phyloP scores from a whole-genome alignment of 2,113 vertebrate species.

The Prietella phreatophila region DNA sequence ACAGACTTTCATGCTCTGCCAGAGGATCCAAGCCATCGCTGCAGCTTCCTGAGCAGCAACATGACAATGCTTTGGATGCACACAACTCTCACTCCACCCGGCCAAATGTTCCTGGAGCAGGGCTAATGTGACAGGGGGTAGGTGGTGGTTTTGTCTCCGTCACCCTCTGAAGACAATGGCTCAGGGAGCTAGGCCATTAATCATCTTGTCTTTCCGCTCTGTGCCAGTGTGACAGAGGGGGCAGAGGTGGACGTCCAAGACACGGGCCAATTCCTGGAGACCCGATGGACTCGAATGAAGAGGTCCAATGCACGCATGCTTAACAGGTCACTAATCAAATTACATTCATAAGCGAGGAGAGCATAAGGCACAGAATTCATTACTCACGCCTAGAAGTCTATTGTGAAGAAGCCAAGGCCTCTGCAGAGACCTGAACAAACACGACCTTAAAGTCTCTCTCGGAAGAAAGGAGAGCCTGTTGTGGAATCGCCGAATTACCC shows the following conservation, averaged over 20 bases:
- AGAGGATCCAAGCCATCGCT: constrained; percentile 21
- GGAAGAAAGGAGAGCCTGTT: constrained; percentile 61
- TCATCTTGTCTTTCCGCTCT: constrained; percentile 66
- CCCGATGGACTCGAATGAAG: constrained; percentile 66
- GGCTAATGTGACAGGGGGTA: constrained; percentile 65
- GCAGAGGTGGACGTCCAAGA: constrained; percentile 55
- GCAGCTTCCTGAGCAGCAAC: constrained; percentile 50
- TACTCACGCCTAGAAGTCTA: constrained; percentile 61
- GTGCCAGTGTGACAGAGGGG: constrained; percentile 67
- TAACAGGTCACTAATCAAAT: constrained; percentile 78
- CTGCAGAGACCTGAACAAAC: constrained; percentile 60
- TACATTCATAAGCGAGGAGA: constrained; percentile 66
- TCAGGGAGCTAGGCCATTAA: constrained; percentile 71
- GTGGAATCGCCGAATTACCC: constrained; percentile 55
- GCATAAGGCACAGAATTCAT: constrained; percentile 68
- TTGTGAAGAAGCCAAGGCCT: constrained; percentile 61
- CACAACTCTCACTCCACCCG: constrained; percentile 43
- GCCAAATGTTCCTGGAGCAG: constrained; percentile 32
- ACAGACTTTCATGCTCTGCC: constrained; percentile 11
- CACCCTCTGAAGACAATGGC: constrained; percentile 68
- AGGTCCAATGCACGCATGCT: constrained; percentile 65
- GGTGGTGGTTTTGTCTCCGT: constrained; percentile 65
- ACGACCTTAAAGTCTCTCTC: constrained; percentile 38
- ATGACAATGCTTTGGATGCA: constrained; percentile 31
- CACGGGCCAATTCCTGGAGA: constrained; percentile 60